Evolutionary conservation across 2,113 vertebrate species (phyloP), one percentile per base, ranked within the genome.

Genomic region (Hydrochoerus hydrochaeris): DNA sequence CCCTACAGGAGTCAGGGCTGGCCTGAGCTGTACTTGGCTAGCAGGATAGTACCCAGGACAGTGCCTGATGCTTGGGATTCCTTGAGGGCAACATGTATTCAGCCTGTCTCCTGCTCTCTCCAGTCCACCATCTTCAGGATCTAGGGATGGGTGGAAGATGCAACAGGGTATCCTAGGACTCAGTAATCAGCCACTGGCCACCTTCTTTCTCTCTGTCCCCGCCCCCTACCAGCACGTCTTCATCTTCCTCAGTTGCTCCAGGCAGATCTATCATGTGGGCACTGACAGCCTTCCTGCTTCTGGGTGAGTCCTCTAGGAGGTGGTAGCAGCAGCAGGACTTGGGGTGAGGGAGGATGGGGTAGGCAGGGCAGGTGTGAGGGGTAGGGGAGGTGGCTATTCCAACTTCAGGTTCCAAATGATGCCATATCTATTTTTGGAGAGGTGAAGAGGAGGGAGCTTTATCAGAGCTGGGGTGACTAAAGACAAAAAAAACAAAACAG

Each of bases 251-350:
- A 38, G 57, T 69, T 7, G 44, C 92, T 83, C 38, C 24, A 26
- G 60, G 26, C 35, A n/a, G 41, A 57, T 12, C 32, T 1, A 0
- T 26, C 93, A 98, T 98, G 97, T 97, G 97, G 97, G 54, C 6
- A 0, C 82, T 95, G 20, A 24, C 19, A 1, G 73, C 22, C 62
- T n/a, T 98, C 16, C 85, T 98, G 94, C 77, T 98, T 17, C 94
- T 97, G 73, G 96, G 98, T 98, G 90, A 98, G 98, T 96, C 14
- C 52, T 46, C 24, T 3, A 0, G 2, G 38, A 22, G 7, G 82
- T 7, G 30, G 65, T 12, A 26, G 19, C 17, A 26, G 14, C 0
- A 22, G 77, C 26, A 73, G 67, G 65, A 35, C 44, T 49, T 16
- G 14, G 75, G 65, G 46, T 13, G 16, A 41, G 3, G 30, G 84